phyloP scores from a whole-genome alignment of 2,113 vertebrate genomes.

The Dasyurus viverrinus region DNA sequence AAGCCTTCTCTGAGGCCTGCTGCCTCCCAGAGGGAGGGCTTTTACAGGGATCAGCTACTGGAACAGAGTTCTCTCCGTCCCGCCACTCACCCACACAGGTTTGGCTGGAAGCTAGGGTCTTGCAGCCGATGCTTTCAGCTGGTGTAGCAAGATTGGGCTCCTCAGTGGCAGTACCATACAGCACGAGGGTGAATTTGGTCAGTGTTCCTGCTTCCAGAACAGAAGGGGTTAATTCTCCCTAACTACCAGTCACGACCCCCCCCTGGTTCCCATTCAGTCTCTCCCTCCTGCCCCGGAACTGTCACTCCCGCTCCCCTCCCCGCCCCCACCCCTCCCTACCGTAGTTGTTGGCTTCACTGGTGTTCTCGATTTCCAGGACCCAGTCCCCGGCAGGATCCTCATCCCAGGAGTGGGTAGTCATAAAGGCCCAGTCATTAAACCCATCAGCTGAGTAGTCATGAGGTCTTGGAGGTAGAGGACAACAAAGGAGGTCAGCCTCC shows the following conservation, averaged over 20 bases:
- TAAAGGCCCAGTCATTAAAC: conserved; percentile 99
- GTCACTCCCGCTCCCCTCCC: too few relatives aligned
- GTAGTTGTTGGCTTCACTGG: conserved; percentile 93
- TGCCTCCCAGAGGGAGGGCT: neutral
- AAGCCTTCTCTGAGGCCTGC: neutral
- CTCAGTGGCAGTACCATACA: conserved; percentile 92
- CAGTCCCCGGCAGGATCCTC: conserved; percentile 93
- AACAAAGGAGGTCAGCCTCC: fast-evolving
- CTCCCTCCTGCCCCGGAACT: too few relatives aligned
- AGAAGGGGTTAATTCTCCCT: neutral
- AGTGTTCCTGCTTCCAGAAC: conserved; percentile 86
- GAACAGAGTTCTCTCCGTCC: neutral
- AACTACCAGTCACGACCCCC: neutral
- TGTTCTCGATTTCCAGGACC: conserved; percentile 95
- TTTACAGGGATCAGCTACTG: neutral
- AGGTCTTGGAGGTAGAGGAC: conserved; percentile 82
- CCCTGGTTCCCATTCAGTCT: neutral
- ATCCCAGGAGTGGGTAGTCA: conserved; percentile 98
- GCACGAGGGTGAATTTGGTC: conserved; percentile 93
- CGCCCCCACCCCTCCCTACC: conserved; percentile 79
- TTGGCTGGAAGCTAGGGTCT: conserved; percentile 94
- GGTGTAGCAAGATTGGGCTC: conserved; percentile 86
- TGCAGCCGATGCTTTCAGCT: conserved; percentile 95
- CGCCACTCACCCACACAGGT: conserved; percentile 95
- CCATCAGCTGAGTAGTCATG: conserved; percentile 97